These are phyloP conservation scores for Atta texana DNA, from an alignment of 1,140 invertebrate genomes.

Conservation along the genomic window DNA sequence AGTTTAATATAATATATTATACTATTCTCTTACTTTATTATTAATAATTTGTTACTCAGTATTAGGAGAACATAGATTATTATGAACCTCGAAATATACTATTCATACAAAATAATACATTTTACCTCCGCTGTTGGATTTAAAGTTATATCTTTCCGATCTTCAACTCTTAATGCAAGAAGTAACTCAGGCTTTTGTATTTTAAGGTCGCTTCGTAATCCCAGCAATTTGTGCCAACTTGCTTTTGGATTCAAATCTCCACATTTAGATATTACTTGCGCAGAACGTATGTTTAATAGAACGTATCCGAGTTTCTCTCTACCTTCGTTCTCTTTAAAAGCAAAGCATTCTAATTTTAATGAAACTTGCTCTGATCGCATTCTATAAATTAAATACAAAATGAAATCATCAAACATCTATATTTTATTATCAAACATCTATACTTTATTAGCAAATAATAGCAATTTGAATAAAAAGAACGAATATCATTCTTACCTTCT, in stretches of 20 bases:
- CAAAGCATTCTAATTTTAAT: conserved; percentile 86
- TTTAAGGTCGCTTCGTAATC: conserved; percentile 84
- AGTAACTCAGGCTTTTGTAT: conserved; percentile 84
- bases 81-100: not conserved
- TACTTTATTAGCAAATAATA: not conserved
- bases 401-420: not conserved
- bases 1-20: not conserved
- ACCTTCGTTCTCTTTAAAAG: conserved; percentile 80
- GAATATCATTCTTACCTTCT: conserved; percentile 79
- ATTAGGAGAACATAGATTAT: not conserved
- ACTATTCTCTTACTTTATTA: not conserved
- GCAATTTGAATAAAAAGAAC: not conserved
- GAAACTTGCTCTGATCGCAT: conserved; percentile 85
- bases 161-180: conserved; percentile 85
- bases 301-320: conserved; percentile 86
- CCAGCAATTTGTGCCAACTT: conserved; percentile 85
- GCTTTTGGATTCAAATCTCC: conserved; percentile 74
- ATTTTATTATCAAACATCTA: not conserved
- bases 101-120: not conserved
- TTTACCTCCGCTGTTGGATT: conserved; percentile 64
- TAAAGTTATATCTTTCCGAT: conserved; percentile 72
- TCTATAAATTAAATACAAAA: conserved; percentile 74
- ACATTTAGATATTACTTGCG: conserved; percentile 82
- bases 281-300: conserved; percentile 85
- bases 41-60: not conserved